Conservation (phyloP, 2,888 invertebrate species). For the Coremacera marginata region DNA sequence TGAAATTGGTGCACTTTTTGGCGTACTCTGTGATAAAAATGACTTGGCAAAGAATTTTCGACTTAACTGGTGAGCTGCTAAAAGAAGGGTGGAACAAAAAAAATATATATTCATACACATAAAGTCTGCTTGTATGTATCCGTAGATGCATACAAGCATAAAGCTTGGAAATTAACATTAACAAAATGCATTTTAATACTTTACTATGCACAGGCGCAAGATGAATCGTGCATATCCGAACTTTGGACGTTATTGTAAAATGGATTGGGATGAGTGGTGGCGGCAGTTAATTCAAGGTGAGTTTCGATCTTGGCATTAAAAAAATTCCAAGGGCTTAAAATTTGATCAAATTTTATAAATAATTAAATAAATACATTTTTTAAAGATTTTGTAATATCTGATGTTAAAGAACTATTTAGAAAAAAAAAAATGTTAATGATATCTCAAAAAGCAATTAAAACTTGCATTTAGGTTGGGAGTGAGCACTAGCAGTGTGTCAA, state of each 20-base stretch:
- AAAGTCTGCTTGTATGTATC: no score
- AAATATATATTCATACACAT: no score
- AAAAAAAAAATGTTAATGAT: no score
- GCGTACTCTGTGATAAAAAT: slow-evolving; percentile 74
- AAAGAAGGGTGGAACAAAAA: slow-evolving; percentile 11
- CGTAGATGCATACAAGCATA: no score
- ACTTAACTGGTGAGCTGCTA: slow-evolving; percentile 72
- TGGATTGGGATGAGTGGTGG: slow-evolving; percentile 90
- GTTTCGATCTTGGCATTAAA: slow-evolving; percentile 21
- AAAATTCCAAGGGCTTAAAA: no score
- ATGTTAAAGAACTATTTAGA: no score
- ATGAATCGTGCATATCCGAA: slow-evolving; percentile 82
- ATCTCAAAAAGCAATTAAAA: neutral
- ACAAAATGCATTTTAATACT: neutral
- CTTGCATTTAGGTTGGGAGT: no score
- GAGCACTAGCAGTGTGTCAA: neutral
- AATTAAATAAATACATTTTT: no score
- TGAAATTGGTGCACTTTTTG: slow-evolving; percentile 77
- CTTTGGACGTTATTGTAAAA: slow-evolving; percentile 78
- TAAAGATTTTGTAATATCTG: no score
- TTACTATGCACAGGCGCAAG: slow-evolving; percentile 57
- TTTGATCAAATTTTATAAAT: no score
- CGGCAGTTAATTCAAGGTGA: slow-evolving; percentile 68
- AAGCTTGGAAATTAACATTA: neutral
- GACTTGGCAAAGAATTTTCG: slow-evolving; percentile 75